Evolutionary conservation across 2,888 invertebrate species (phyloP).

Genomic region (Drosophila kuntzei): DNA sequence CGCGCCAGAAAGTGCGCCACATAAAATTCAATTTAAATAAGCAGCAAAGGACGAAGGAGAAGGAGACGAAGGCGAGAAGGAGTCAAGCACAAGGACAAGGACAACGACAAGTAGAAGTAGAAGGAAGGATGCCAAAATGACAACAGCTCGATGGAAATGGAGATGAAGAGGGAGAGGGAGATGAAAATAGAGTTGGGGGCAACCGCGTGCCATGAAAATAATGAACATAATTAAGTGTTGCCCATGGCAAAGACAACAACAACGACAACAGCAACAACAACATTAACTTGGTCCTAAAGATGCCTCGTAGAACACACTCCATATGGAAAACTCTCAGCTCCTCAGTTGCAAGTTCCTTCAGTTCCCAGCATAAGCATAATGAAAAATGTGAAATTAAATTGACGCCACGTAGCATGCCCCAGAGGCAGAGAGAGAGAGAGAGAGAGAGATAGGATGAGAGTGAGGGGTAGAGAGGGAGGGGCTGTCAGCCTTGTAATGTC

Average conservation of each 20-base stretch:
- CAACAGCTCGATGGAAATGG: constrained; percentile 41
- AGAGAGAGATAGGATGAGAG: no score
- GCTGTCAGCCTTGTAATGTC: constrained; percentile 75
- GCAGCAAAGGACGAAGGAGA: constrained; percentile 40
- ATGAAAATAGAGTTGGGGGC: constrained; percentile 29
- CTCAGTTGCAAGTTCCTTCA: constrained; percentile 16
- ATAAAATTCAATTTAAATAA: constrained; percentile 79
- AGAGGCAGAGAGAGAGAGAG: constrained; percentile 26
- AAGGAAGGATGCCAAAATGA: constrained; percentile 53
- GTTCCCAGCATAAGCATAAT: constrained; percentile 71
- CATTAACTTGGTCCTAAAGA: constrained; percentile 8
- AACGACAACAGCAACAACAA: constrained; percentile 12
- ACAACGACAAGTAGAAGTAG: constrained; percentile 1
- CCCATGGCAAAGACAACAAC: constrained; percentile 71
- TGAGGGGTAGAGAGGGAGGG: background rate
- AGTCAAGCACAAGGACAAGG: constrained; percentile 5
- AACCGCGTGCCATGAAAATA: constrained; percentile 79
- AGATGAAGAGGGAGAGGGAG: constrained; percentile 16
- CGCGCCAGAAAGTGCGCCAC: constrained; percentile 55
- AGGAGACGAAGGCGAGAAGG: background rate
- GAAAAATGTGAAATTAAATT: constrained; percentile 81
- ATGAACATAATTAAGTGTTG: constrained; percentile 82
- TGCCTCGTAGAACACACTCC: constrained; percentile 22
- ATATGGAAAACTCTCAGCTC: constrained; percentile 41
- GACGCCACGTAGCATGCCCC: constrained; percentile 68